Evolutionary conservation across 1,140 invertebrate genomes (phyloP), one percentile per base, ranked within the genome.

Genomic region (Drosophila malerkotliana): DNA sequence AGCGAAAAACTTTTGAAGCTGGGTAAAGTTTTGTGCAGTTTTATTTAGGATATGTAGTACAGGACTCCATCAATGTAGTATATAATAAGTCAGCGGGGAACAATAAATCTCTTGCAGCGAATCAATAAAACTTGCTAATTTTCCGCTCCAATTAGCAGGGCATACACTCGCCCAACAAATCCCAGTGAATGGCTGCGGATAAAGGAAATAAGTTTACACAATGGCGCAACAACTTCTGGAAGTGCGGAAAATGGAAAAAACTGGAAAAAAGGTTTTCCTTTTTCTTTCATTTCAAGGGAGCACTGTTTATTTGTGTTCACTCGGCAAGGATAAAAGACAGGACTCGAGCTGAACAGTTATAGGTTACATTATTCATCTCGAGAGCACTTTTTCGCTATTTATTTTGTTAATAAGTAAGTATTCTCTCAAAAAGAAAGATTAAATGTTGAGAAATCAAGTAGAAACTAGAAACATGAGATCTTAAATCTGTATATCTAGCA

Each of bases 61-160:
- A 6, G 2, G 37, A 56, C 34, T 55, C 41, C 24, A 26, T 68
- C 7, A n/a, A 6, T 52, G 26, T 28, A 34, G n/a, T 44, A 15
- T 26, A 24, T 4, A 26, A 14, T 48, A 26, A 61, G 24, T 57
- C 30, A 34, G 47, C 48, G 48, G 57, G 61, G 59, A 78, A 82
- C 74, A 85, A 85, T 85, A 78, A 81, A 81, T 85, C 60, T 81
- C 75, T 30, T 53, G 51, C 82, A 72, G 71, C 52, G 58, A 72
- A 78, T 85, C 83, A 78, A 85, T 87, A 87, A 81, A 85, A 72
- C 72, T 82, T 78, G 83, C 74, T 87, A 81, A 87, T 81, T 85
- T 87, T 68, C 79, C 69, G 82, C 82, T 85, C 75, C 82, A 85
- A 87, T 85, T 87, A 85, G 77, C 66, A 57, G 82, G 76, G 85